phyloP scores from a whole-genome alignment of 2,797 vertebrate genomes.

The Sorex maritimensis region DNA sequence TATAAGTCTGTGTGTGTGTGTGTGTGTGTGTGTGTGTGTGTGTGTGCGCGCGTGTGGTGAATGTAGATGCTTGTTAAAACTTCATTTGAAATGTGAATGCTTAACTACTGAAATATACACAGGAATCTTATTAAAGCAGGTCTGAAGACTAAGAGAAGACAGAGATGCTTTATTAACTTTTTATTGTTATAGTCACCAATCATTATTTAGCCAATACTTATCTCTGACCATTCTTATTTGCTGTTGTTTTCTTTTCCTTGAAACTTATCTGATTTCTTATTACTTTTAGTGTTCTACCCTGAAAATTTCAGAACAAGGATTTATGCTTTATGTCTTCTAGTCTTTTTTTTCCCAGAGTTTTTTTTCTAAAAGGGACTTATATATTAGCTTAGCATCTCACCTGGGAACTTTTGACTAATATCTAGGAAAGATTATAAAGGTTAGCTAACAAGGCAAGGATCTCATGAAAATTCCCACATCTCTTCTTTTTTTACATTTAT shows the following conservation, averaged over 20 bases:
- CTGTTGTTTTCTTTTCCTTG: neutral
- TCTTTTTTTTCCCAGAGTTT: neutral
- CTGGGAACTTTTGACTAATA: neutral
- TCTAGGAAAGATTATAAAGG: neutral
- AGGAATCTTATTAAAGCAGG: neutral
- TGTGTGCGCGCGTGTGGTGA: neutral
- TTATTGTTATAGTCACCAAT: neutral
- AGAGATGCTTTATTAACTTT: neutral
- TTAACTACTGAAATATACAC: conserved; percentile 23
- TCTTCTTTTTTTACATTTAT: neutral
- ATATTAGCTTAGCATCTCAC: neutral
- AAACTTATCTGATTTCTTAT: neutral
- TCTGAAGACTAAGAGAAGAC: neutral
- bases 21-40: no score
- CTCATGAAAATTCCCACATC: neutral
- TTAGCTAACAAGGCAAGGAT: neutral
- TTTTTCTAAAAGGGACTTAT: neutral
- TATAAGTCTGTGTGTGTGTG: neutral
- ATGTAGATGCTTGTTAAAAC: neutral
- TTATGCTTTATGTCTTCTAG: conserved; percentile 22
- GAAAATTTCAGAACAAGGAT: neutral
- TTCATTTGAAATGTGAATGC: conserved; percentile 35
- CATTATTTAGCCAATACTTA: neutral
- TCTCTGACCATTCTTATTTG: no score
- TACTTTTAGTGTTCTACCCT: neutral